Conservation (phyloP, 2,888 invertebrate genomes). For the Cataglyphis cursor region DNA sequence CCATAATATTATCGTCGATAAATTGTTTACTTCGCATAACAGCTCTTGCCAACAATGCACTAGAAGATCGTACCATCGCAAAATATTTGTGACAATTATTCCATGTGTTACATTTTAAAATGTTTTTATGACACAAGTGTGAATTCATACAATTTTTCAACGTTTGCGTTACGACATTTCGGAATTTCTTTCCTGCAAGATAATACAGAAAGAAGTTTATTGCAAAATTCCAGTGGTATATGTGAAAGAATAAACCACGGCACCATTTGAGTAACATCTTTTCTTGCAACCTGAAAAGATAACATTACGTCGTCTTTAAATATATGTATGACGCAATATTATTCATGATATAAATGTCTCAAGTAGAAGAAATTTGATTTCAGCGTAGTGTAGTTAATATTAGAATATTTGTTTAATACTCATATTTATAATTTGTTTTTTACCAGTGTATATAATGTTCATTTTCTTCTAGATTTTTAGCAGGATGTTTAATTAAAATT, state of each 20-base stretch:
- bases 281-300: conserved; percentile 80
- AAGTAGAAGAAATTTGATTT: neutral
- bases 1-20: conserved; percentile 55
- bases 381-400: neutral
- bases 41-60: conserved; percentile 72
- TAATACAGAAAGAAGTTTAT: conserved; percentile 85
- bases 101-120: conserved; percentile 69
- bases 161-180: conserved; percentile 75
- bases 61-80: conserved; percentile 66
- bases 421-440: neutral
- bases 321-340: neutral
- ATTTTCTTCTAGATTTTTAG: conserved; percentile 66
- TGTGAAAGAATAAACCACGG: conserved; percentile 83
- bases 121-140: conserved; percentile 51
- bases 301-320: neutral
- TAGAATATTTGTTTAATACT: neutral
- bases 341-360: neutral
- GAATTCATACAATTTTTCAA: conserved; percentile 67
- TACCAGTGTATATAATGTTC: conserved; percentile 83
- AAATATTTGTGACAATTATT: conserved; percentile 69
- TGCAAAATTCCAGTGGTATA: conserved; percentile 85
- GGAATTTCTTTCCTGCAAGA: conserved; percentile 84
- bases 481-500: conserved; percentile 76
- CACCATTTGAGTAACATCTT: conserved; percentile 85
- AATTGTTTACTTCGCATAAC: conserved; percentile 73